Evolutionary conservation across 30 jellyfish, hydroid and myxozoan genomes (phyloP), one percentile per base, ranked within the genome.

Genomic region (Hydractinia echinata): DNA sequence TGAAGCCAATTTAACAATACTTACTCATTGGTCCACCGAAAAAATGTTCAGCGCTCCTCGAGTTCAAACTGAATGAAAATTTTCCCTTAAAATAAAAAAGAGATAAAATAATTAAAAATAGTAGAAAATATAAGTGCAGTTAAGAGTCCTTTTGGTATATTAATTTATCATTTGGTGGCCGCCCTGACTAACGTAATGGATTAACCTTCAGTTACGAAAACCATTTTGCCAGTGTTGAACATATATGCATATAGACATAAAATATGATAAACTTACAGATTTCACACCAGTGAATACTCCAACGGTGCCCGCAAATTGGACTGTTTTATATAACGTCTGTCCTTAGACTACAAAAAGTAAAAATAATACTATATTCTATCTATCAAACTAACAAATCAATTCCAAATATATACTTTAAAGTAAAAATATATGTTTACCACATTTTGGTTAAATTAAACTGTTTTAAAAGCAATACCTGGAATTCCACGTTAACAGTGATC

Each of bases 291-390:
- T 71, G n/a, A 71, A 71, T 5, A 71, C 81, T n/a, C 81, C 81
- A 71, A 71, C 81, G 4, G 81, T 71, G 68, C 81, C 81, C 30
- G 81, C 81, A 71, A 71, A 71, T 9, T 71, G 81, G 9, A 71
- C 81, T 19, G 81, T 71, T 50, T 71, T 71, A 50, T 19, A 71
- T 20, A 71, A 4, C 10, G 81, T 71, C 60, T 71, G 30, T 7
- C 66, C 4, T 50, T 50, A 19, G 81, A 71, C 81, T 71, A 20
- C 11, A 13, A 11, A 21, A 67, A 21, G 21, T 13, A 21, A 13
- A 13, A 67, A 67, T n/a, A 67, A 3, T 20, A 10, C 1, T 11
- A 67, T 20, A 13, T 15, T 67, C 2, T 4, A 11, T 11, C 11
- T 21, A 67, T 13, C 78, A 67, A n/a, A 16, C 19, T 1, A 67